Conservation (phyloP, 2,797 vertebrate genomes). For the Chaetodon trifasciatus region DNA sequence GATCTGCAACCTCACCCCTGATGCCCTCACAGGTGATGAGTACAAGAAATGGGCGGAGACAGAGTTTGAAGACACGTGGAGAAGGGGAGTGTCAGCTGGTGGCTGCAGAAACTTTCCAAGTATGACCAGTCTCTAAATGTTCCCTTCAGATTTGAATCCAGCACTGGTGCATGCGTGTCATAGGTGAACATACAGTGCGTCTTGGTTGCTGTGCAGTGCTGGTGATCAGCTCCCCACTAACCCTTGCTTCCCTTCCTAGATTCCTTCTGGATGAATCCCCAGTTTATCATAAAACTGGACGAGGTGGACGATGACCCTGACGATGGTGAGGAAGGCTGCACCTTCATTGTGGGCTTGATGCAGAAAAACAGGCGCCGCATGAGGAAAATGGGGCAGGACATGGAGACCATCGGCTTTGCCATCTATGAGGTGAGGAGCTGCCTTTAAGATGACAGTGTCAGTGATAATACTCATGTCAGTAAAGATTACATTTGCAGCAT, state of each 20-base stretch:
- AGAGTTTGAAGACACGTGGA: conserved; percentile 80
- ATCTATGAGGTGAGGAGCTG: conserved; percentile 73
- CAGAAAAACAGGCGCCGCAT: conserved; percentile 76
- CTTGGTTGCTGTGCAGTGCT: not conserved
- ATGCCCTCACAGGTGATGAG: conserved; percentile 68
- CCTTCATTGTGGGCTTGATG: conserved; percentile 80
- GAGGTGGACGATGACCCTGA: conserved; percentile 78
- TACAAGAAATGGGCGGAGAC: conserved; percentile 75
- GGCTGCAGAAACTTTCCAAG: conserved; percentile 81
- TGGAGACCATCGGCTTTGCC: conserved; percentile 80
- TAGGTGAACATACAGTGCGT: too few relatives aligned
- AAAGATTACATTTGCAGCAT: not conserved
- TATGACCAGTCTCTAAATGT: conserved; percentile 35
- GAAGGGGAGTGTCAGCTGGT: conserved; percentile 75
- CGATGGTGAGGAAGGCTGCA: conserved; percentile 77
- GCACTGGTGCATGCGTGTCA: not conserved
- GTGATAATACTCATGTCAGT: not conserved
- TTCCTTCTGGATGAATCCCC: conserved; percentile 81
- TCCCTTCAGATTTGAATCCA: not conserved
- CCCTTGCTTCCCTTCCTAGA: conserved; percentile 44
- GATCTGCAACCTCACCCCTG: conserved; percentile 84
- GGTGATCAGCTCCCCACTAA: not conserved
- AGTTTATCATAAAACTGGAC: conserved; percentile 81
- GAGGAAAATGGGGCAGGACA: conserved; percentile 72
- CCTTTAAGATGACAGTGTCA: not conserved